These are phyloP conservation scores for Premnoplex brunnescens DNA, from an alignment of 2,797 vertebrate species.

Conservation along the genomic window DNA sequence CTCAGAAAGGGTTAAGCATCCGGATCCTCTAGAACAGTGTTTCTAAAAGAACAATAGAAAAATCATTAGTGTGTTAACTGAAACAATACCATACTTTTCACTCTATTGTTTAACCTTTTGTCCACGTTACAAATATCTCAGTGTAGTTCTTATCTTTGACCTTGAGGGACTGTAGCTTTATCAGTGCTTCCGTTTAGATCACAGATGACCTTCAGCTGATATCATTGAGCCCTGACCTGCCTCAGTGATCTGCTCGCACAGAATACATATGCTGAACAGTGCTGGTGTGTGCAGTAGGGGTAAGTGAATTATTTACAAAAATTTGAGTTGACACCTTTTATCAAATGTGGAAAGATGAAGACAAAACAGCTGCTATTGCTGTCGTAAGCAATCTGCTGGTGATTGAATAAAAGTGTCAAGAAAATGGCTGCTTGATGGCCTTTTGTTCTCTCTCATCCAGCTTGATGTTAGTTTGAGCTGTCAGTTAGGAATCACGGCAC, in stretches of 20 bases:
- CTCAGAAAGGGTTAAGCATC: constrained; percentile 45
- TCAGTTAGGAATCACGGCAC: constrained; percentile 99
- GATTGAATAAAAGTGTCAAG: constrained; percentile 99
- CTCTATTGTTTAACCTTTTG: constrained; percentile 89
- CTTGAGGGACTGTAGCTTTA: constrained; percentile 90
- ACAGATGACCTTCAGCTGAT: constrained; percentile 95
- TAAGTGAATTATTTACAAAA: constrained; percentile 99
- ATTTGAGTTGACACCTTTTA: constrained; percentile 99
- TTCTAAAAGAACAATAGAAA: constrained; percentile 87
- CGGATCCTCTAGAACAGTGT: constrained; percentile 55
- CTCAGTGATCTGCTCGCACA: constrained; percentile 91
- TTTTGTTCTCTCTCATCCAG: constrained; percentile 99
- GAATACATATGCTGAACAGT: constrained; percentile 96
- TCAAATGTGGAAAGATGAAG: constrained; percentile 99
- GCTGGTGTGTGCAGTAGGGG: constrained; percentile 87
- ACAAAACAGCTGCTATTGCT: constrained; percentile 99
- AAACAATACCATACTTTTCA: constrained; percentile 83
- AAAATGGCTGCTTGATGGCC: constrained; percentile 99
- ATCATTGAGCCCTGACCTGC: constrained; percentile 96
- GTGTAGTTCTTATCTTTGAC: constrained; percentile 92
- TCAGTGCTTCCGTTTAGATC: constrained; percentile 84
- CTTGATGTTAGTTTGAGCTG: constrained; percentile 99
- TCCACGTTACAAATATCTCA: constrained; percentile 87
- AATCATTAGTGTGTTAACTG: constrained; percentile 81
- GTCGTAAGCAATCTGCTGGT: constrained; percentile 99